These are phyloP conservation scores for Tauraco hartlaubi DNA, from an alignment of 2,797 vertebrate genomes.

Conservation along the genomic window DNA sequence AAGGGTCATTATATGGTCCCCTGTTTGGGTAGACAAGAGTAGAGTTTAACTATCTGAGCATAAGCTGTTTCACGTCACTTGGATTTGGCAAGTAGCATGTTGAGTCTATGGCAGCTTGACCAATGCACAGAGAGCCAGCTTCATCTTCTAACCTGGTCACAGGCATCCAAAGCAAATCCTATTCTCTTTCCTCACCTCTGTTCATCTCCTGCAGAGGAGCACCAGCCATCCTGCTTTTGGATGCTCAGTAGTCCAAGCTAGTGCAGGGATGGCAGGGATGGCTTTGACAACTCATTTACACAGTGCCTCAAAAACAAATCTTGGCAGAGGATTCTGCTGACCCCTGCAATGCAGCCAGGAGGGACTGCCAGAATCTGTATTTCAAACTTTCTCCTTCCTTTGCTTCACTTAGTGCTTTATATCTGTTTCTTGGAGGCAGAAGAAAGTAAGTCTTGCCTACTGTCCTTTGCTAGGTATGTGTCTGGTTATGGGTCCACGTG, in stretches of 20 bases:
- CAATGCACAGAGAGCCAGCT: not conserved
- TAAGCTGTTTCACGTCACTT: not conserved
- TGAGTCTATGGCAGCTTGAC: not conserved
- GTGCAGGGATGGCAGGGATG: not conserved
- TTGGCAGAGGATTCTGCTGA: slow-evolving; percentile 39
- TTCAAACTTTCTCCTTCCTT: not conserved
- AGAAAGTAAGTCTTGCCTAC: not conserved
- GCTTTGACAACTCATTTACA: slow-evolving; percentile 16
- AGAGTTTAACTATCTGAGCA: not conserved
- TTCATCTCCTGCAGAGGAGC: not conserved
- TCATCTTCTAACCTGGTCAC: not conserved
- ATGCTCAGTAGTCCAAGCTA: not conserved
- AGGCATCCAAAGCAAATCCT: not conserved
- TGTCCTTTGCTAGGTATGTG: not conserved
- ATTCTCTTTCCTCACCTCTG: not conserved
- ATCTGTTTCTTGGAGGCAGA: not conserved
- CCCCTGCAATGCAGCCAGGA: slow-evolving; percentile 9
- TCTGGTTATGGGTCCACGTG: not conserved
- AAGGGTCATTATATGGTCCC: not conserved
- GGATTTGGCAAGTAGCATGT: not conserved
- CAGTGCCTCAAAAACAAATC: not conserved
- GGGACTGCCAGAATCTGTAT: not conserved
- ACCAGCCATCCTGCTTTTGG: not conserved
- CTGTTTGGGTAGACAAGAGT: not conserved
- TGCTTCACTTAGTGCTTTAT: not conserved